Evolutionary conservation across 2,797 vertebrate genomes (phyloP), one percentile per base, ranked within the genome.

Genomic region (Hemitrygon akajei): DNA sequence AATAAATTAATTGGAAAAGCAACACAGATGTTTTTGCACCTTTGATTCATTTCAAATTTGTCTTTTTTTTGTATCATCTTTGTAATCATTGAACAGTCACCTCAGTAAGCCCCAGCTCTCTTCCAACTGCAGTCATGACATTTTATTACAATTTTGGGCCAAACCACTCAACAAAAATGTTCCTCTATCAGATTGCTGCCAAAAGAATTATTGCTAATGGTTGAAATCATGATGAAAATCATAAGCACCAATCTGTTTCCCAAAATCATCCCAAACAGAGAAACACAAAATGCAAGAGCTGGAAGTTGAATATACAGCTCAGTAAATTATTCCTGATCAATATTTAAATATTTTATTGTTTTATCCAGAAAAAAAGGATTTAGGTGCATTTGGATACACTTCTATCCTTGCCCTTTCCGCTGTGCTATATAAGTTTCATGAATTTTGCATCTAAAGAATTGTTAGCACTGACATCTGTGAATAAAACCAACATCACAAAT

Each of bases 181-280:
- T 75, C 22, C 40, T 37, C 30, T 73, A 92, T 92, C 75, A 76
- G 71, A 25, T 93, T 56, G 27, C 27, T 75, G 47, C 91, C 91
- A 93, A 58, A 56, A 76, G 56, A 27, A 93, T 93, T 47, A 76
- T 93, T 27, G 91, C 34, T 76, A 93, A 93, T 75, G 71, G 91
- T 27, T 76, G 40, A 56, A 93, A 58, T 75, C 30, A 76, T 76
- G 40, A 93, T 76, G 60, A 89, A 89, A 69, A 69, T 69, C 66
- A 89, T 66, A 69, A 69, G 69, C n/a, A 89, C 18, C 86, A 37
- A 25, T 69, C 60, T 69, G 63, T 69, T 89, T 89, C 86, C 71
- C n/a, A 20, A 69, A 69, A 34, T 7, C 86, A 89, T 89, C 86
- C 60, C 20, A 34, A 89, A 10, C 63, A 37, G 60, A 22, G 20